Conservation (phyloP, 2,888 invertebrate genomes). For the Asteroscopus sphinx region DNA sequence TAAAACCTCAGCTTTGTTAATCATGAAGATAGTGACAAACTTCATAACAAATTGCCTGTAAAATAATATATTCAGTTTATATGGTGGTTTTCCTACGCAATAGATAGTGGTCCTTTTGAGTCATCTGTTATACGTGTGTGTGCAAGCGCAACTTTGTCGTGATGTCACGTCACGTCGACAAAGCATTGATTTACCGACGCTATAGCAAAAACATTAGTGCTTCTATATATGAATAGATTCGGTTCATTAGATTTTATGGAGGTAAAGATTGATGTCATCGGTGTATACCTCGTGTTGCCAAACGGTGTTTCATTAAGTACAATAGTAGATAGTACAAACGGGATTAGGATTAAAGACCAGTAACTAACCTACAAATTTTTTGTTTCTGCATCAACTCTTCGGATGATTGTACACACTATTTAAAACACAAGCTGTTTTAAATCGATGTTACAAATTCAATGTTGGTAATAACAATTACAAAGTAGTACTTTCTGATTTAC, state of each 20-base stretch:
- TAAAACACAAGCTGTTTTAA: too few species aligned
- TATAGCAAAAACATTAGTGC: conserved; percentile 53
- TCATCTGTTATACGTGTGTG: background rate
- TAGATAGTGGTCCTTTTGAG: conserved; percentile 21
- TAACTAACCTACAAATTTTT: too few species aligned
- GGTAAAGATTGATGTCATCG: conserved; percentile 5
- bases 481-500: too few species aligned
- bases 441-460: too few species aligned
- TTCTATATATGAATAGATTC: conserved; percentile 43
- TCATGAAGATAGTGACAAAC: too few species aligned
- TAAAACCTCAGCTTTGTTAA: too few species aligned
- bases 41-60: too few species aligned
- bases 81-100: too few species aligned
- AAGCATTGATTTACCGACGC: conserved; percentile 67
- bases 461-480: too few species aligned
- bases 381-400: too few species aligned
- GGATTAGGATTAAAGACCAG: background rate
- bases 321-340: background rate
- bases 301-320: background rate
- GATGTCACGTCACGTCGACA: conserved; percentile 64
- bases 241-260: conserved; percentile 11
- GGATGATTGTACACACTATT: too few species aligned
- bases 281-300: background rate
- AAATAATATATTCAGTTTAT: too few species aligned
- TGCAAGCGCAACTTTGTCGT: conserved; percentile 59